A percentile compares a stretch with the other conserved stretches of the same genome.
Evolutionary conservation across 30 jellyfish, hydroid and myxozoan species (phyloP).

Genomic region (Rhopilema esculentum): DNA sequence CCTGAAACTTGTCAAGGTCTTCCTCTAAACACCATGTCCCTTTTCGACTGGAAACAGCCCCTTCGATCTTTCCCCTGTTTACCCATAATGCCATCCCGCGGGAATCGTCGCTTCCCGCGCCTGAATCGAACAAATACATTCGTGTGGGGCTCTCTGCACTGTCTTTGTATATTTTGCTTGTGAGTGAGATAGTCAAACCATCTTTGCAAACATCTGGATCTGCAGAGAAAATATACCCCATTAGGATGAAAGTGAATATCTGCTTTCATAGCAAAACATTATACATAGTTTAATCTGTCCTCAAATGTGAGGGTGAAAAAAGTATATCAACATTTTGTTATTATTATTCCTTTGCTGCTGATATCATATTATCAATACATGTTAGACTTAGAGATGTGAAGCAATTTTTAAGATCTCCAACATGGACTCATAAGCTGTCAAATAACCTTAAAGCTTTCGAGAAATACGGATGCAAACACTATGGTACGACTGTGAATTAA

Average conservation of each 20-base stretch:
- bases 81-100: conserved; percentile 96
- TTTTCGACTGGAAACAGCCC: conserved; percentile 82
- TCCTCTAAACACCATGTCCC: conserved; percentile 91
- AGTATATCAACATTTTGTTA: too few relatives aligned
- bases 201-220: conserved; percentile 93
- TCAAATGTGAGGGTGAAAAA: too few relatives aligned
- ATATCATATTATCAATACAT: too few relatives aligned
- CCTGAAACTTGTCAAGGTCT: conserved; percentile 67
- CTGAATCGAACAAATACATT: conserved; percentile 90
- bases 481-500: too few relatives aligned
- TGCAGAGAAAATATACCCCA: neutral
- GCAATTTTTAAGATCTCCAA: too few relatives aligned
- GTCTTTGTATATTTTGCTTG: conserved; percentile 83
- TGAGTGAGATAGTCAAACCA: conserved; percentile 88
- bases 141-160: conserved; percentile 76
- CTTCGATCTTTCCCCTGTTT: conserved; percentile 80
- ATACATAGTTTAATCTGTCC: too few relatives aligned
- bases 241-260: neutral
- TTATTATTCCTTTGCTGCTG: too few relatives aligned
- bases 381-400: too few relatives aligned
- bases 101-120: conserved; percentile 92
- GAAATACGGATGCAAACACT: too few relatives aligned
- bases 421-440: too few relatives aligned
- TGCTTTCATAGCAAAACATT: too few relatives aligned
- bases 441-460: too few relatives aligned